A percentile compares a stretch with the other conserved stretches of the same genome.
phyloP scores from a whole-genome alignment of 2,113 vertebrate species.

The Promerops cafer region DNA sequence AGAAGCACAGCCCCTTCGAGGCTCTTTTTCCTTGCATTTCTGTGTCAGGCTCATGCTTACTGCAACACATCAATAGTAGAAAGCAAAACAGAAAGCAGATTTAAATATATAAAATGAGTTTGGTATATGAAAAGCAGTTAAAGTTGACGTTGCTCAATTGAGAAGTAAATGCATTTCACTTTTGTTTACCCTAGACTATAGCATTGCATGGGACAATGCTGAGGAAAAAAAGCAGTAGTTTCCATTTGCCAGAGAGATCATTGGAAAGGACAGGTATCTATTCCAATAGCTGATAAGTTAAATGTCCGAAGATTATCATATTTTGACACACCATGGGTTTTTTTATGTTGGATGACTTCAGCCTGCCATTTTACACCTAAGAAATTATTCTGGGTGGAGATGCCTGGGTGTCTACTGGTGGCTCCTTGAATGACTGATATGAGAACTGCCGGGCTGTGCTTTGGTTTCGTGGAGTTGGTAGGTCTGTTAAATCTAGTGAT shows the following conservation, averaged over 20 bases:
- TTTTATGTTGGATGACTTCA: neutral
- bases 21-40: neutral
- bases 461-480: neutral
- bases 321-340: neutral
- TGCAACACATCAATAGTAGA: neutral
- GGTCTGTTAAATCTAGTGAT: neutral
- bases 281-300: neutral
- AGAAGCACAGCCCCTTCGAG: neutral
- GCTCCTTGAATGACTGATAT: neutral
- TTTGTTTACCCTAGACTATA: neutral
- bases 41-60: neutral
- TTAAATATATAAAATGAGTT: neutral
- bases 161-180: neutral
- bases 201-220: neutral
- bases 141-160: neutral
- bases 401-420: rapidly evolving
- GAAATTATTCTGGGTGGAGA: neutral
- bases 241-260: neutral
- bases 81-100: neutral
- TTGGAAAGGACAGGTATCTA: neutral
- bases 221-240: neutral
- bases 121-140: neutral
- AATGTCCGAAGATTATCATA: neutral
- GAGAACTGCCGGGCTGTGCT: neutral
- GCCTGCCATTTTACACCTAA: neutral